Conservation (phyloP, 2,888 invertebrate genomes). For the Epinotia demarniana region DNA sequence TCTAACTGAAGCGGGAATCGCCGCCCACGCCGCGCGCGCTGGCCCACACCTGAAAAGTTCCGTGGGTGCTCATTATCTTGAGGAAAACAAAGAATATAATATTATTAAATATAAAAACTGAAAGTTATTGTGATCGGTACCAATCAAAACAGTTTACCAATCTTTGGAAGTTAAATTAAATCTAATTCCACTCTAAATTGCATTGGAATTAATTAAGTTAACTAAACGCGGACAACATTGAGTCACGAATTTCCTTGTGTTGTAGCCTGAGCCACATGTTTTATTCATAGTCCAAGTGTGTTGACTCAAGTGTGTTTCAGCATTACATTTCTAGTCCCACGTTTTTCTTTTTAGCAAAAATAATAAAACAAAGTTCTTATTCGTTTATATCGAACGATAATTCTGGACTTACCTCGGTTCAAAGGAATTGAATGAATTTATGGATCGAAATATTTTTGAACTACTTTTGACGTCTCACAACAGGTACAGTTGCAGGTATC, state of each 20-base stretch:
- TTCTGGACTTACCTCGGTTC: constrained; percentile 11
- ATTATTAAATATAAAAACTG: not conserved
- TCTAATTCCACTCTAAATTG: not conserved
- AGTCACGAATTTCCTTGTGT: not conserved
- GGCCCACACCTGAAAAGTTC: constrained; percentile 75
- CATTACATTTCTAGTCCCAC: constrained; percentile 5
- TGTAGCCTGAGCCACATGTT: constrained; percentile 9
- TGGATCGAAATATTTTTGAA: not conserved
- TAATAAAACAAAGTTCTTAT: not conserved
- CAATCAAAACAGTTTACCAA: too few relatives aligned
- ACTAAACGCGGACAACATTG: not conserved
- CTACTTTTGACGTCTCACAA: constrained; percentile 1
- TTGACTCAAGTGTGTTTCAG: constrained; percentile 20
- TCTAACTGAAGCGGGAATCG: constrained; percentile 72
- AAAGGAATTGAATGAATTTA: not conserved
- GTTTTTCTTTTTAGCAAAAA: not conserved
- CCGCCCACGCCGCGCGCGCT: constrained; percentile 69
- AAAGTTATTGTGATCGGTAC: too few relatives aligned
- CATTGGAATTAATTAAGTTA: not conserved
- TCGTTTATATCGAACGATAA: not conserved
- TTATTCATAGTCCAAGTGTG: constrained; percentile 17
- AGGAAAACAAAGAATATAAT: constrained; percentile 24
- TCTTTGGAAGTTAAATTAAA: not conserved
- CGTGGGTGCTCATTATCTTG: constrained; percentile 59
- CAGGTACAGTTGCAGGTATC: not conserved